These are phyloP conservation scores for Tethea ocularis DNA, from an alignment of 2,888 invertebrate genomes.

Conservation along the genomic window DNA sequence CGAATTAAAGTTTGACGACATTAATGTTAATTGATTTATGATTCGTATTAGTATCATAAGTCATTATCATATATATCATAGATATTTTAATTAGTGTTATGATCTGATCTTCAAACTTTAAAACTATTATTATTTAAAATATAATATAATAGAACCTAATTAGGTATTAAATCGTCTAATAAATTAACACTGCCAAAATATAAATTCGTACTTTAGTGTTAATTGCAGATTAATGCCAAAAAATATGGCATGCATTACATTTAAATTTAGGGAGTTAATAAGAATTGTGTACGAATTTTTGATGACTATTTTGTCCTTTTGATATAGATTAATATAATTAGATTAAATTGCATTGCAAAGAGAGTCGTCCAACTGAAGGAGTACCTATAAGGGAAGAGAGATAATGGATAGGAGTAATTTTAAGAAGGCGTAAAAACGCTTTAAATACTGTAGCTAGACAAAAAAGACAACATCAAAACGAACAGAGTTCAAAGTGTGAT, in stretches of 20 bases:
- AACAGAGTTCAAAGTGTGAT: constrained; percentile 67
- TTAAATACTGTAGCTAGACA: constrained; percentile 52
- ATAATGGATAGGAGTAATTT: constrained; percentile 41
- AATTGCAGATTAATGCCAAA: constrained; percentile 56
- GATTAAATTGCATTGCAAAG: constrained; percentile 33
- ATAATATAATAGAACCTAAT: constrained; percentile 35
- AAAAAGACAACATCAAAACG: constrained; percentile 39
- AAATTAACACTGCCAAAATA: constrained; percentile 79
- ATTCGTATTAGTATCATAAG: neutral
- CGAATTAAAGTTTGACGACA: constrained; percentile 15
- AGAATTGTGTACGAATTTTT: constrained; percentile 76
- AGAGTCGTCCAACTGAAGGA: constrained; percentile 63
- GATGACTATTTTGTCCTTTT: constrained; percentile 75
- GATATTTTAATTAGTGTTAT: neutral
- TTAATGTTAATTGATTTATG: neutral
- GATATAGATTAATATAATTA: constrained; percentile 46
- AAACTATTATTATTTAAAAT: constrained; percentile 24
- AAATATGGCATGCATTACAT: constrained; percentile 48
- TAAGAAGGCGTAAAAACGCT: constrained; percentile 32
- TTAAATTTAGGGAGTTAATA: constrained; percentile 52
- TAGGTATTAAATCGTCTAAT: constrained; percentile 44
- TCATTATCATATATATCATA: too few species aligned
- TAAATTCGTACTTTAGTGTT: constrained; percentile 59
- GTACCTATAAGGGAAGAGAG: constrained; percentile 41
- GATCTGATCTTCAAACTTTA: constrained; percentile 6